Percentiles rank a stretch among this genome's conserved stretches.
Conservation (phyloP, 1,140 invertebrate genomes). For the Xylocopa sonorina region DNA sequence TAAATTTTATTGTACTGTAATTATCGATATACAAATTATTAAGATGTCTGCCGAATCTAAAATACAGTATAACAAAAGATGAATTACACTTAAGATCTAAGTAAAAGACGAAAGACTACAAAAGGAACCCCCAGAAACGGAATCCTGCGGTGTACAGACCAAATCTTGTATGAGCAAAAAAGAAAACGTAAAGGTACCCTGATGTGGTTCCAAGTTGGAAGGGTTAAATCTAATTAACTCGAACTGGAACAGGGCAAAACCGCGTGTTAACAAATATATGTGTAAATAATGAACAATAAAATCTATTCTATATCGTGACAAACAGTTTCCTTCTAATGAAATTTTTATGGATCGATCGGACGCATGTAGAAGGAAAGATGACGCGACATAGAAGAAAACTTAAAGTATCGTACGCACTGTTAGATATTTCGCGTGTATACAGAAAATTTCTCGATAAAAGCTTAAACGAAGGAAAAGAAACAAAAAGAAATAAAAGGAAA, state of each 20-base stretch:
- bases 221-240: conserved; percentile 79
- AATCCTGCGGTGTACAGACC: conserved; percentile 61
- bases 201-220: conserved; percentile 71
- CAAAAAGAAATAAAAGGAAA: conserved; percentile 50
- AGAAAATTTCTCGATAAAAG: conserved; percentile 27
- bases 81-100: conserved; percentile 66
- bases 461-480: background rate
- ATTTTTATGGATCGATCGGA: conserved; percentile 45
- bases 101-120: conserved; percentile 65
- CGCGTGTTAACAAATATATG: conserved; percentile 16
- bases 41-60: conserved; percentile 73
- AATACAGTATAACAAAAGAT: conserved; percentile 62
- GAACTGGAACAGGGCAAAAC: conserved; percentile 75
- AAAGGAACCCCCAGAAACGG: conserved; percentile 56
- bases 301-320: conserved; percentile 53
- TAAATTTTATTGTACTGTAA: conserved; percentile 80
- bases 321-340: conserved; percentile 67
- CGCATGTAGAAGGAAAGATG: conserved; percentile 67
- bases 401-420: conserved; percentile 4
- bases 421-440: background rate
- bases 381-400: conserved; percentile 49
- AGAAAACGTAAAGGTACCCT: conserved; percentile 60
- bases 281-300: conserved; percentile 45
- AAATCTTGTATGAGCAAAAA: conserved; percentile 56
- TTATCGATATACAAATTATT: conserved; percentile 79